Percentiles rank a stretch among this genome's conserved stretches.
These are phyloP conservation scores for Piaya cayana DNA, from an alignment of 2,113 vertebrate species.

Conservation along the genomic window DNA sequence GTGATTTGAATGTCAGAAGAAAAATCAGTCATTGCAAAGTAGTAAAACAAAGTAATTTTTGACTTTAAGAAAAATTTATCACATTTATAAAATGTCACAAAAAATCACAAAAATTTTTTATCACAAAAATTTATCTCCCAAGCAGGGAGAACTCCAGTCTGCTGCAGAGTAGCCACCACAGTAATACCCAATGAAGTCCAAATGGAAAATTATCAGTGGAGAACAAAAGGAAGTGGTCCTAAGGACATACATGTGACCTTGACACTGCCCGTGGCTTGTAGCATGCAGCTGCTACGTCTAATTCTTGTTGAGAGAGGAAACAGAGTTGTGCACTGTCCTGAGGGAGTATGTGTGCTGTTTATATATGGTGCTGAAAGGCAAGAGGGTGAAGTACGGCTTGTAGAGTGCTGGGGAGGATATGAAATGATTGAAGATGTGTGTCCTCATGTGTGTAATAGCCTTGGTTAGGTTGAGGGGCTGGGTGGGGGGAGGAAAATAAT, in stretches of 20 bases:
- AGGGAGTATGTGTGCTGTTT: conserved; percentile 47
- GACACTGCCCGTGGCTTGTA: not conserved
- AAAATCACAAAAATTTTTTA: too few species aligned
- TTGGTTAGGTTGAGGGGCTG: conserved; percentile 33
- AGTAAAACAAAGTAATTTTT: not conserved
- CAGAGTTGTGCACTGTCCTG: not conserved
- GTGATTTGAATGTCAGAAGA: conserved; percentile 2
- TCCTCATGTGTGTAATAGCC: conserved; percentile 72
- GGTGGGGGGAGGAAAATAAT: conserved; percentile 55
- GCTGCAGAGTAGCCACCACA: not conserved
- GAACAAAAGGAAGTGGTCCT: conserved; percentile 3
- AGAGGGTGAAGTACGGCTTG: conserved; percentile 44
- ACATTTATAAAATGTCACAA: too few species aligned
- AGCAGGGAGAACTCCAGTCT: not conserved
- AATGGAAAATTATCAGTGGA: not conserved
- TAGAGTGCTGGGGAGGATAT: conserved; percentile 57
- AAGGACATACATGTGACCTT: not conserved
- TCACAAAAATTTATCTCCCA: not conserved
- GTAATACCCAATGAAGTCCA: not conserved
- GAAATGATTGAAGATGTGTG: conserved; percentile 70
- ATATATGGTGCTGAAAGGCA: conserved; percentile 58
- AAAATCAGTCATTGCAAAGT: not conserved
- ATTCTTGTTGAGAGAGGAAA: conserved; percentile 13
- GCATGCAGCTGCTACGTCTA: not conserved
- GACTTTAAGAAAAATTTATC: not conserved